Evolutionary conservation across 2,113 vertebrate species (phyloP), one percentile per base, ranked within the genome.

Genomic region (Buteo buteo): DNA sequence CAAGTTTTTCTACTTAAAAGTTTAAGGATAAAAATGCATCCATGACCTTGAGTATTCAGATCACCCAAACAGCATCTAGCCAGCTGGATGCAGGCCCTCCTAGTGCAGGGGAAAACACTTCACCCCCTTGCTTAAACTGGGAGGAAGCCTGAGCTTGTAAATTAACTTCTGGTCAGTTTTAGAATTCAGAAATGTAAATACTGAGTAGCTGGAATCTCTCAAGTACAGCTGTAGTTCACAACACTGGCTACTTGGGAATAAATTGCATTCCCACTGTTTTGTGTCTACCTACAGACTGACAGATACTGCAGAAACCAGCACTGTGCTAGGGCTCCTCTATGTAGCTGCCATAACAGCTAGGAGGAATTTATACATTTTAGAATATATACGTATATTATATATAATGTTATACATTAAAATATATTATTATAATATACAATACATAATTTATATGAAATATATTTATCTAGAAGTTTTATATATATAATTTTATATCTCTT

Each of bases 31-130:
- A 88, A 92, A 88, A 81, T 38, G 55, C 32, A 64, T 71, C 72
- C 0, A 1, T 77, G 40, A 34, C 40, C 24, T 47, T 77, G 44
- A 44, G 11, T 22, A 36, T 71, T 94, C 74, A 50, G n/a, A 79
- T 90, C 62, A 36, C 42, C 49, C 28, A 0, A 55, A 50, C 45
- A 78, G 38, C 16, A 38, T 70, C 54, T 52, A 28, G 31, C 71
- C 94, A 93, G 94, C 93, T 96, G 93, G 45, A 73, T 70, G 55
- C 80, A 88, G 92, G 76, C 83, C 54, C 58, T 88, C 29, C 2
- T 6, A 32, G 28, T 25, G 32, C 29, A 31, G 55, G 36, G 50
- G 16, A 24, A 80, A 86, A 69, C 29, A 42, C 32, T 71, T 88
- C 28, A 49, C 16, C 19, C 25, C 3, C 47, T 82, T 86, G 62